Evolutionary conservation across 2,888 invertebrate genomes (phyloP), one percentile per base, ranked within the genome.

Genomic region (Nematopogon swammerdamellus): DNA sequence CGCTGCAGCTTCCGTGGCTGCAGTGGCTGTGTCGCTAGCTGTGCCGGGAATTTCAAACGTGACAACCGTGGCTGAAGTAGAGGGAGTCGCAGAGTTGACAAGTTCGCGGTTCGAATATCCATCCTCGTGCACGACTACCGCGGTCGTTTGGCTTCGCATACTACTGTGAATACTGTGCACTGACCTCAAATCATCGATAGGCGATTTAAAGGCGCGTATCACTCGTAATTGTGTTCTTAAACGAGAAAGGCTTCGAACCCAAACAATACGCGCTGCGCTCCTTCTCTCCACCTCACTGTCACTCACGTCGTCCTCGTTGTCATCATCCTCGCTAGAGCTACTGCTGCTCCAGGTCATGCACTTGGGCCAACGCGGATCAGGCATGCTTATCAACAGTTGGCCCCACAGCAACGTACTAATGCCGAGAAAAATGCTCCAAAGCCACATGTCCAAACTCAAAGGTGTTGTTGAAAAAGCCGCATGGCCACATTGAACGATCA

Each of bases 201-300:
- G 93, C 68, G 92, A 92, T 83, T 89, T 92, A 89, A 95, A 95
- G 72, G 95, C 95, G 83, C 92, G 89, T 82, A 95, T 93, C 76
- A 95, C 95, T 81, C 95, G 91, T 82, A 95, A 88, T 93, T 95
- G 92, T 70, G 89, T 89, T 80, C 89, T 88, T 70, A 89, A 83
- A 68, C 88, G 85, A 61, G 95, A 95, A 60, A 96, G 83, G 65
- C 95, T 95, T 65, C 95, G 87, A 67, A 96, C 93, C 95, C 95
- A 96, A 58, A 96, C 83, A 70, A 96, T 95, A 82, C 96, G 95
- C 60, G 95, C 96, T 59, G 91, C 87, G 57, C 92, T 83, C 57
- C 89, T 89, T 69, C 90, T 91, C 72, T 91, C 83, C 44, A 82
- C 77, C 55, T 79, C 80, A 67, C 84, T 87, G 71, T 81, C 85